These are phyloP conservation scores for Bungarus multicinctus DNA, from an alignment of 2,113 vertebrate genomes.

Conservation along the genomic window DNA sequence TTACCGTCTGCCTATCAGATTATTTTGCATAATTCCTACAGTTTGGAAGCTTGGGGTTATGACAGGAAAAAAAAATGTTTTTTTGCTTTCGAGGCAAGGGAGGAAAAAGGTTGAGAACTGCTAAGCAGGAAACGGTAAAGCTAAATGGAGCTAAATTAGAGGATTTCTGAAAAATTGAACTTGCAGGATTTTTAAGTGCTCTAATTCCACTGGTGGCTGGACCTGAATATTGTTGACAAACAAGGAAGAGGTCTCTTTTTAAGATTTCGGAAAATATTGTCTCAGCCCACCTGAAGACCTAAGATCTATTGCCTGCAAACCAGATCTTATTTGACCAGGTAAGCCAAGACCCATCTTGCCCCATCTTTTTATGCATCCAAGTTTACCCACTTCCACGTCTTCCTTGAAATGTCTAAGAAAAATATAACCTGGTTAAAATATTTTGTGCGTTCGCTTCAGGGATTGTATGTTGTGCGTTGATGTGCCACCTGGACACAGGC, in stretches of 20 bases:
- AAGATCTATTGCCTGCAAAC: not conserved
- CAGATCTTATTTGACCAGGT: not conserved
- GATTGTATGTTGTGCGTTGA: too few relatives aligned
- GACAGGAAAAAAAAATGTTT: not conserved
- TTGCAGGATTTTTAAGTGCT: not conserved
- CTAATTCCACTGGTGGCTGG: not conserved
- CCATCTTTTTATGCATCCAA: not conserved
- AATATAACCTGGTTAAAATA: not conserved
- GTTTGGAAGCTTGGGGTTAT: not conserved
- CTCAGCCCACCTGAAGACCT: not conserved
- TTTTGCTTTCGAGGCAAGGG: not conserved
- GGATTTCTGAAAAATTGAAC: not conserved
- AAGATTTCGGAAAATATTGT: not conserved
- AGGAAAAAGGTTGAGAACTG: not conserved
- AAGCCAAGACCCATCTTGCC: not conserved
- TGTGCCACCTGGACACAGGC: not conserved
- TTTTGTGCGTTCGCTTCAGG: not conserved
- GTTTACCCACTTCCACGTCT: not conserved
- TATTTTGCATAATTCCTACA: not conserved
- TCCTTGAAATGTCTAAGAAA: not conserved
- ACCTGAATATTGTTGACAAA: not conserved
- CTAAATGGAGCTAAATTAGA: not conserved
- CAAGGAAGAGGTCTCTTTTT: not conserved
- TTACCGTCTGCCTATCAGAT: not conserved
- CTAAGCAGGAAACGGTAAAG: fast-evolving